Percentiles rank a stretch among this genome's conserved stretches.
phyloP scores from a whole-genome alignment of 2,113 vertebrate genomes.

The Ameiurus melas region DNA sequence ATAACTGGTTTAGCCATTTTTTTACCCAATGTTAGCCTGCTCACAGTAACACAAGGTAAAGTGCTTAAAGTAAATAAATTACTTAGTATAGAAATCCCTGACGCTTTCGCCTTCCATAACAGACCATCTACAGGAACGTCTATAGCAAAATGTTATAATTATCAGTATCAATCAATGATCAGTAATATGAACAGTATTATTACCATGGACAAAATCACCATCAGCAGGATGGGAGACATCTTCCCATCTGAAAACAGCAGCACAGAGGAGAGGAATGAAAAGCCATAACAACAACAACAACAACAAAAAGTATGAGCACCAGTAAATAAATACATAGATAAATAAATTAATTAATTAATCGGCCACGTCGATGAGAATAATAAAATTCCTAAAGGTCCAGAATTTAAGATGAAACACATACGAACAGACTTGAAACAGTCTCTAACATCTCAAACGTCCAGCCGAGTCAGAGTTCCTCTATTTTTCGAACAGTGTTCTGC shows the following conservation, averaged over 20 bases:
- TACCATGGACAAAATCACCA: constrained; percentile 46
- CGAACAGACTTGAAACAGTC: neutral
- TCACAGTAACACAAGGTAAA: neutral
- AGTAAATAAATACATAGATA: neutral
- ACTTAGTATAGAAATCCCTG: neutral
- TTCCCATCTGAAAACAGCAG: constrained; percentile 44
- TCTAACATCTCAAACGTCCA: no score
- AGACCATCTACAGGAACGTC: neutral
- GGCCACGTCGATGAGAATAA: neutral
- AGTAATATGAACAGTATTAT: neutral
- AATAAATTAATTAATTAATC: no score
- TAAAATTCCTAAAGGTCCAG: neutral
- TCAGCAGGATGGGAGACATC: constrained; percentile 46
- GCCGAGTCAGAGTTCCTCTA: constrained; percentile 10
- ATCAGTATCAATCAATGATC: no score
- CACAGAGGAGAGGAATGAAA: neutral
- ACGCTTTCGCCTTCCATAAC: neutral
- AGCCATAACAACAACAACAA: neutral
- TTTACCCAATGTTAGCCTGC: neutral
- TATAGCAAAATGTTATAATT: neutral
- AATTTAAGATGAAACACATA: neutral
- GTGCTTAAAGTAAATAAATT: neutral
- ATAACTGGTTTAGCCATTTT: neutral
- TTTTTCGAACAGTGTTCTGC: constrained; percentile 10
- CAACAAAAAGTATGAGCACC: neutral